Percentiles rank a stretch among this genome's conserved stretches.
Evolutionary conservation across 2,888 invertebrate species (phyloP).

Genomic region (Dendrolimus houi): DNA sequence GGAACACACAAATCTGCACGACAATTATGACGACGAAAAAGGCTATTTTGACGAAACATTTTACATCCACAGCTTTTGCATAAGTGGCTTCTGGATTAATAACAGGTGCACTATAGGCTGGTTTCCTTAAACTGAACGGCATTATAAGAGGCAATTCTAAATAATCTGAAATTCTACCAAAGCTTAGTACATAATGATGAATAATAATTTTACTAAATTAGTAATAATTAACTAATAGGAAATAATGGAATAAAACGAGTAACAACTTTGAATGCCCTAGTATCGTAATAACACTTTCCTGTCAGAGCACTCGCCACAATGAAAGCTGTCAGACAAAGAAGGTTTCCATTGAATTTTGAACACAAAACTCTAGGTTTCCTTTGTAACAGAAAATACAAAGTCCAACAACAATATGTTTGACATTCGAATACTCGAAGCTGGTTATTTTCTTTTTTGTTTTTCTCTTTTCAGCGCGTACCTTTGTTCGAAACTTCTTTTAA

Average conservation of each 20-base stretch:
- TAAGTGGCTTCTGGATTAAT: constrained; percentile 7
- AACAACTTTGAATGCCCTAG: too few relatives aligned
- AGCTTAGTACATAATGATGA: too few relatives aligned
- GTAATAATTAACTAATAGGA: too few relatives aligned
- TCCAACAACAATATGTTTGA: constrained; percentile 5
- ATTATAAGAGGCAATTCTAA: constrained; percentile 10
- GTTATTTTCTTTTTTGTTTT: constrained; percentile 8
- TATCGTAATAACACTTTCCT: too few relatives aligned
- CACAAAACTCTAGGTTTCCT: constrained; percentile 4
- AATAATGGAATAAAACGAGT: too few relatives aligned
- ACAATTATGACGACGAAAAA: constrained; percentile 27
- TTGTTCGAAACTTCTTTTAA: constrained; percentile 21
- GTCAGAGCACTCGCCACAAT: constrained; percentile 1
- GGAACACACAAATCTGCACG: constrained; percentile 30
- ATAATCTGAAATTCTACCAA: not conserved
- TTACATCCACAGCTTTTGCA: constrained; percentile 20
- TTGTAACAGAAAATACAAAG: not conserved
- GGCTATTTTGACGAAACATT: constrained; percentile 30
- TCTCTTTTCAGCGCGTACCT: constrained; percentile 13
- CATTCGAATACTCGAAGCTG: constrained; percentile 7
- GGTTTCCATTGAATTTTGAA: not conserved
- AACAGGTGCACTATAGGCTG: constrained; percentile 9
- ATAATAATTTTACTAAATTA: too few relatives aligned
- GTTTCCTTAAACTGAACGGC: constrained; percentile 29
- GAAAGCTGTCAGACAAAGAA: constrained; percentile 8